These are phyloP conservation scores for Macrosiphum euphorbiae DNA, from an alignment of 2,888 invertebrate species.

Conservation along the genomic window DNA sequence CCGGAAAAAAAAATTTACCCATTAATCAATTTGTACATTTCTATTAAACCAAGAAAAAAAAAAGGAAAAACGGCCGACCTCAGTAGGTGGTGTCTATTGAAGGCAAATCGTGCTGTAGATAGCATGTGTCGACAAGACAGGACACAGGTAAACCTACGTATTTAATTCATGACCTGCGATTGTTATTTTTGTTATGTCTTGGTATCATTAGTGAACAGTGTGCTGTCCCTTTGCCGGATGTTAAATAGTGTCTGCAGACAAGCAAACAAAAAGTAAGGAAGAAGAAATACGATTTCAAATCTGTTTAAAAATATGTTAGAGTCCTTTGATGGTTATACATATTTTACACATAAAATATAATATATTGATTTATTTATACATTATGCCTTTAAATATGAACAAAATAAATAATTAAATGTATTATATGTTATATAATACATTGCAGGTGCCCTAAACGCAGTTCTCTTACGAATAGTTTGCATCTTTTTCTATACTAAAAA, in stretches of 20 bases:
- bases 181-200: constrained; percentile 7
- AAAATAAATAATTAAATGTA: background rate
- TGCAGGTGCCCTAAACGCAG: background rate
- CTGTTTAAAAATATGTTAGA: background rate
- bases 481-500: background rate
- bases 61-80: background rate
- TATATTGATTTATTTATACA: background rate
- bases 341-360: background rate
- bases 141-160: background rate
- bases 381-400: background rate
- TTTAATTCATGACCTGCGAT: background rate
- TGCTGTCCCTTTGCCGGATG: constrained; percentile 29
- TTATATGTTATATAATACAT: background rate
- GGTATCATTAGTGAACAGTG: constrained; percentile 27
- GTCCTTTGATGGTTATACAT: background rate
- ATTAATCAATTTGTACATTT: constrained; percentile 13
- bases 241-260: background rate
- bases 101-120: background rate
- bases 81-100: constrained; percentile 40
- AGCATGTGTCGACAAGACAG: background rate
- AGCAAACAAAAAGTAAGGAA: background rate
- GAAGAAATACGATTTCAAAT: background rate
- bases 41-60: background rate
- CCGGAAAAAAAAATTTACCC: background rate
- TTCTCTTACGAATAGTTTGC: background rate